phyloP scores from a whole-genome alignment of 2,113 vertebrate genomes.

The Colaptes auratus region DNA sequence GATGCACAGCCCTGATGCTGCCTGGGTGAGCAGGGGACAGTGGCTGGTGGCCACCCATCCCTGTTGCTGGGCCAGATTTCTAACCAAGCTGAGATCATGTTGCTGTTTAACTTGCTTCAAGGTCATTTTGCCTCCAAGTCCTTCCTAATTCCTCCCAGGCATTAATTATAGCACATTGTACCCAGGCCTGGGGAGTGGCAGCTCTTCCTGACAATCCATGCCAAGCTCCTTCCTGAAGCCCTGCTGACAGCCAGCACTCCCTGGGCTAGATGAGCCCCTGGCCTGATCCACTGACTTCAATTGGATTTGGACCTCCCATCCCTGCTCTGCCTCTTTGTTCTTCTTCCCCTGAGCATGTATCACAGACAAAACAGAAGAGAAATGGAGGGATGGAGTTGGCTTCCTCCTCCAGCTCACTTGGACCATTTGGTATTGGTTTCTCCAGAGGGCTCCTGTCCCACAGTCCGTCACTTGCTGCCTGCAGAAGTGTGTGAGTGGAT shows the following conservation, averaged over 20 bases:
- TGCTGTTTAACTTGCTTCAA: neutral
- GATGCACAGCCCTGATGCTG: rapidly evolving
- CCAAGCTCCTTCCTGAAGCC: rapidly evolving
- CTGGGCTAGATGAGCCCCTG: neutral
- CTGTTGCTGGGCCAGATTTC: rapidly evolving
- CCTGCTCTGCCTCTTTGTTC: neutral
- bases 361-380: neutral
- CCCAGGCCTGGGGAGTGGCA: neutral
- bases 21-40: neutral
- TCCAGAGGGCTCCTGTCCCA: rapidly evolving
- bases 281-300: neutral
- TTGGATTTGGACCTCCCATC: neutral
- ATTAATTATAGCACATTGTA: neutral
- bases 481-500: rapidly evolving
- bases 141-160: neutral
- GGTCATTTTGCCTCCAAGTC: slow-evolving; percentile 35
- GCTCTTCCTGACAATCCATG: neutral
- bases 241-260: neutral
- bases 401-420: neutral
- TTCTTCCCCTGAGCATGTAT: neutral
- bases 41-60: neutral
- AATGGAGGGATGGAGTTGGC: neutral
- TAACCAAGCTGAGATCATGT: neutral
- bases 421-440: rapidly evolving
- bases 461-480: neutral